Conservation (phyloP, 2,797 vertebrate genomes). For the Cacajao melanocephalus region DNA sequence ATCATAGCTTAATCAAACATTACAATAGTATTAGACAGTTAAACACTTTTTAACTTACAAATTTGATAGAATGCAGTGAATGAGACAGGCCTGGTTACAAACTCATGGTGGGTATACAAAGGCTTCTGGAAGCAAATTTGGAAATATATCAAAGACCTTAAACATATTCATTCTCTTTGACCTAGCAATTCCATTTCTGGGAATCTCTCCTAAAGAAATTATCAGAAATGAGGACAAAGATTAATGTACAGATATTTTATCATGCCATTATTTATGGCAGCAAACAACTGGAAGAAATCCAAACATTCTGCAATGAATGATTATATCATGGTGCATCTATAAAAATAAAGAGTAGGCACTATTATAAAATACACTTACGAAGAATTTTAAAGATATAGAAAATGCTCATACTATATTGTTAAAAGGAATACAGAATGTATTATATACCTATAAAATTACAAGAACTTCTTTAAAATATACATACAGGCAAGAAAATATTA, state of each 20-base stretch:
- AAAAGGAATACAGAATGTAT: background rate
- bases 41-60: constrained; percentile 43
- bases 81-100: background rate
- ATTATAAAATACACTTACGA: constrained; percentile 22
- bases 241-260: constrained; percentile 69
- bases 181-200: constrained; percentile 50
- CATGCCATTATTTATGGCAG: constrained; percentile 64
- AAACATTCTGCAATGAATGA: constrained; percentile 30
- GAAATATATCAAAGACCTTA: constrained; percentile 46
- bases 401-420: background rate
- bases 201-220: constrained; percentile 67
- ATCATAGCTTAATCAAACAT: constrained; percentile 52
- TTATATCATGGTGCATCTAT: constrained; percentile 32
- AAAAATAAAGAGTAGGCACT: constrained; percentile 12
- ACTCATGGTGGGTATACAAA: background rate
- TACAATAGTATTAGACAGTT: background rate
- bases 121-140: constrained; percentile 28
- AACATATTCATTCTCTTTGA: constrained; percentile 43
- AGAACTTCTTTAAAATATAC: background rate
- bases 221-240: constrained; percentile 70
- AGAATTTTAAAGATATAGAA: constrained; percentile 44
- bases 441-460: constrained; percentile 2
- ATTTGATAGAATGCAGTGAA: background rate
- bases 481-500: background rate
- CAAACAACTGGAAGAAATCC: constrained; percentile 57